Evolutionary conservation across 2,113 vertebrate genomes (phyloP), one percentile per base, ranked within the genome.

Genomic region (Aspidoscelis tigris): DNA sequence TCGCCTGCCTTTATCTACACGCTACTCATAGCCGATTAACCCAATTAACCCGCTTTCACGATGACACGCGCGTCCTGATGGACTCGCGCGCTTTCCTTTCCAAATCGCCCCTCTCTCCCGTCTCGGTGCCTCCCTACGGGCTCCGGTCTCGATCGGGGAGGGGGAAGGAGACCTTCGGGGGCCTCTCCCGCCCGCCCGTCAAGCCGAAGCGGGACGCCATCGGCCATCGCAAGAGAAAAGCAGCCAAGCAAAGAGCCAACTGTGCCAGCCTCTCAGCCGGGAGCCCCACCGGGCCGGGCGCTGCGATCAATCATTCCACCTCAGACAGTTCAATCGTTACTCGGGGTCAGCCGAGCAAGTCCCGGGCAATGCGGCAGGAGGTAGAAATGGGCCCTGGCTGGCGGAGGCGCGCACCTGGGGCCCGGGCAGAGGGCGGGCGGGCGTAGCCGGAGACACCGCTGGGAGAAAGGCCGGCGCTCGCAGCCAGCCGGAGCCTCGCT

Each of bases 151-250:
- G 68, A 43, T 9, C 16, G 26, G 0, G n/a, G 64, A 68, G 33
- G 64, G 61, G 6, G 22, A 21, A 14, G 58, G 33, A 61, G 0
- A 0, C 0, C 1, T n/a, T 24, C 20, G 2, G 21, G 5, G 0
- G 0, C 1, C 4, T 16, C 4, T 43, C 10, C 2, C 24, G 61
- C 61, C 84, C 14, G 44, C 64, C 84, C 22, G 61, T 16, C 24
- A 26, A 7, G 1, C n/a, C 7, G 6, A 50, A 1, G 1, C 11
- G 21, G 16, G 69, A 1, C 21, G 7, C 10, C n/a, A 33, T 65
- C 20, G 41, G 58, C 81, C 68, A 0, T 0, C 9, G 8, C 80
- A 1, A 21, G 4, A 21, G n/a, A 0, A 73, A 0, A 83, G 66
- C 20, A 14, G 33, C 2, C 78, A 71, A 26, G 3, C 43, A 0